Conservation (phyloP, 64 coral and sea anemone species). For the Actinia equina region DNA sequence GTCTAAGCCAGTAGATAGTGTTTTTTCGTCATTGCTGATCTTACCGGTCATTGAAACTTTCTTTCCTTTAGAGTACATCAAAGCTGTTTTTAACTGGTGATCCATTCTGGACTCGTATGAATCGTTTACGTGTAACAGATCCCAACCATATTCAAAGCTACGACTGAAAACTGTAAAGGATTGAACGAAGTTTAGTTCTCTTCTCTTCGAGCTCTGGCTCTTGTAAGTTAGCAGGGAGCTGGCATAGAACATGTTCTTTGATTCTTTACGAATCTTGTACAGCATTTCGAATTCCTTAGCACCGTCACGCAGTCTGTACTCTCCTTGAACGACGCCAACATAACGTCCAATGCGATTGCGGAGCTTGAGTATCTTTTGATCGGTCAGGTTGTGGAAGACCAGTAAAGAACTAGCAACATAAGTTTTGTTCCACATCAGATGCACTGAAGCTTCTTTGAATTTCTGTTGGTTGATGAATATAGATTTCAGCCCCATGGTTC, state of each 20-base stretch:
- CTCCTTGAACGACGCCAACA: constrained; percentile 11
- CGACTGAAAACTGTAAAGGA: constrained; percentile 42
- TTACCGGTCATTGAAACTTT: constrained; percentile 52
- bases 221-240: constrained; percentile 44
- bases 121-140: constrained; percentile 50
- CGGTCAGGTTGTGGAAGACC: neutral
- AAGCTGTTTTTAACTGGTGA: constrained; percentile 45
- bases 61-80: constrained; percentile 63
- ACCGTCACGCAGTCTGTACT: neutral
- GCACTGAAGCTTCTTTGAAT: constrained; percentile 58
- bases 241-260: constrained; percentile 51
- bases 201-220: constrained; percentile 22
- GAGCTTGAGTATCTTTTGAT: constrained; percentile 29
- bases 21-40: constrained; percentile 38
- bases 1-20: constrained; percentile 34
- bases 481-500: constrained; percentile 47
- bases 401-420: constrained; percentile 2
- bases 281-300: constrained; percentile 30
- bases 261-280: constrained; percentile 56
- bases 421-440: constrained; percentile 65
- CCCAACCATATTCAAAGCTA: constrained; percentile 63
- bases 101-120: constrained; percentile 37
- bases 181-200: constrained; percentile 36
- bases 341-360: constrained; percentile 39
- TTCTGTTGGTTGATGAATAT: constrained; percentile 32